Base-by-base conservation (phyloP, 2,113 vertebrate species). In the Agelaius tricolor region DNA sequence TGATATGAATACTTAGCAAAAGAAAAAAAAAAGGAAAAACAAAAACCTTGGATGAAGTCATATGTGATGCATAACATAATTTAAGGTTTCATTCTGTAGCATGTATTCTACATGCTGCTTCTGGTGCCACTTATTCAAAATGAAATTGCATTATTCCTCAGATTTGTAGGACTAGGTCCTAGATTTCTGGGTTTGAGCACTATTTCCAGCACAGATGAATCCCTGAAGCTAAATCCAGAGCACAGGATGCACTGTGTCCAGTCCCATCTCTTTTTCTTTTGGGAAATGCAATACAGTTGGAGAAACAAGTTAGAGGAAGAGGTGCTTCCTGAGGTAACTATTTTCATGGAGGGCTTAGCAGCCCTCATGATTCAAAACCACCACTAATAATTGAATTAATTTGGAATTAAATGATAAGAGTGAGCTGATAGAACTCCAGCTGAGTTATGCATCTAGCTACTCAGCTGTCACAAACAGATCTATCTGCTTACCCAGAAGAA, bases 401-500 rank as follows among this genome's bases (percentile, higher is more conserved):
- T 89, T 88, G 68, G 35, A 91, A 77, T 77, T 62, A 55, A 93
- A 46, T 77, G 59, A 39, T 27, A 47, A 47, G 68, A 63, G 43
- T 67, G 68, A 71, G 24, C 52, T 81, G 43, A 72, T 37, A 46
- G 66, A 46, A n/a, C 62, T 94, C 57, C 84, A 85, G 6, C 61
- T 55, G 69, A 72, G 51, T 89, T 73, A 30, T 8, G 90, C 47
- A 61, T 90, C 35, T 86, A 33, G 79, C 82, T 94, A 22, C 55
- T 91, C 85, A 77, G 57, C 68, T 90, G 76, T 88, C 82, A 37
- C 76, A 49, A 71, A 51, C 35, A 86, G 59, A 72, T 92, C 87
- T 87, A 87, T 96, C 89, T 95, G 46, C 91, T 87, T 84, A 93
- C 77, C 89, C 89, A 85, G 94, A 95, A 90, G 77, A 94, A 59